phyloP scores from a whole-genome alignment of 1,140 invertebrate genomes.

The Eufriesea mexicana region DNA sequence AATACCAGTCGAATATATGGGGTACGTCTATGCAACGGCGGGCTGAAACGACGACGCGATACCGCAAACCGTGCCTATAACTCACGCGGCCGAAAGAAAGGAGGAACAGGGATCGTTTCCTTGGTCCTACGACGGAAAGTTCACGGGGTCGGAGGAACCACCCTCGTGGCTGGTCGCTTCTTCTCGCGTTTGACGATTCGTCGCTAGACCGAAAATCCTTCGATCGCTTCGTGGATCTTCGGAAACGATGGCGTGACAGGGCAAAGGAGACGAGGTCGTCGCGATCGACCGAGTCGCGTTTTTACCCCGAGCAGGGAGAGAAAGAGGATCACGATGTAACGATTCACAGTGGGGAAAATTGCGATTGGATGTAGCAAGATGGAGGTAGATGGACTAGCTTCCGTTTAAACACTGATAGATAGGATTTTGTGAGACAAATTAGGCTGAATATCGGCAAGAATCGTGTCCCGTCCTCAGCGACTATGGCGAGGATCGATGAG shows the following conservation, averaged over 20 bases:
- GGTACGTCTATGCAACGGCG: slow-evolving; percentile 43
- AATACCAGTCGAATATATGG: slow-evolving; percentile 61
- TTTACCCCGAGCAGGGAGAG: too few relatives aligned
- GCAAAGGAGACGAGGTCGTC: not conserved
- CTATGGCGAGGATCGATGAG: too few relatives aligned
- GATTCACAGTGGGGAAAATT: not conserved
- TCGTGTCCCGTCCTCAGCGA: too few relatives aligned
- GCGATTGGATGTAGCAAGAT: not conserved
- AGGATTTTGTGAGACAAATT: not conserved
- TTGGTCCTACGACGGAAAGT: slow-evolving; percentile 25
- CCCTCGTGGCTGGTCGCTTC: not conserved
- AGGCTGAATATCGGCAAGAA: too few relatives aligned
- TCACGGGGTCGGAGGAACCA: slow-evolving; percentile 18
- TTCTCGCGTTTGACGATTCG: slow-evolving; percentile 25
- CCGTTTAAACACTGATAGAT: not conserved
- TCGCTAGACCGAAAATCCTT: not conserved
- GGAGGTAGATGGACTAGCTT: slow-evolving; percentile 25
- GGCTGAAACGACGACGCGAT: slow-evolving; percentile 54
- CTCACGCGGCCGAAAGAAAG: slow-evolving; percentile 51
- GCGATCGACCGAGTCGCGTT: too few relatives aligned
- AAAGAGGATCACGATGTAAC: slow-evolving; percentile 2
- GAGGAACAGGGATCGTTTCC: slow-evolving; percentile 1
- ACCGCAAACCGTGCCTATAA: slow-evolving; percentile 65
- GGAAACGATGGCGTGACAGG: not conserved
- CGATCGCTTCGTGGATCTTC: not conserved